Base-by-base conservation (phyloP, 2,113 vertebrate species). In the Pionites leucogaster region DNA sequence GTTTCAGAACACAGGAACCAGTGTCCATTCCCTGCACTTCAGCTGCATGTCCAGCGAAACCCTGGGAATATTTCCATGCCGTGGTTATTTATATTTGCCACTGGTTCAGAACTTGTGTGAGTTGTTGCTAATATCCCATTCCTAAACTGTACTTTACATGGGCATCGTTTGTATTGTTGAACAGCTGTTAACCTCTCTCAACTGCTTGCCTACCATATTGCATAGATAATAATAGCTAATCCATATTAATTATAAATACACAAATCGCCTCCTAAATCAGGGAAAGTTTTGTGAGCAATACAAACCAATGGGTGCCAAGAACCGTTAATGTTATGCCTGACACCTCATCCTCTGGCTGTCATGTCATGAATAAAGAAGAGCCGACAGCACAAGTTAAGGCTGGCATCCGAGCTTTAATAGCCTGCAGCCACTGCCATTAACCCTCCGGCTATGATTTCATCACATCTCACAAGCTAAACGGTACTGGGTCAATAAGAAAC, bases 201-300 rank as follows among this genome's bases (percentile, higher is more conserved):
- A 97, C 96, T 91, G 97, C 96, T 93, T 93, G 89, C 96, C 96
- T 97, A 93, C 96, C 94, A 97, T 95, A 96, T 93, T 97, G 94
- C 92, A 88, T 92, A 88, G 97, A 97, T 98, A 97, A 98, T 95
- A 97, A 97, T 97, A 96, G 95, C 97, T 97, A 98, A 98, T 98
- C 97, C 95, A 94, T 97, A 98, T 97, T 98, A 98, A 98, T 98
- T 98, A 97, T 94, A 97, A 98, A 98, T 95, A 95, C 92, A 97
- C 97, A 98, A 95, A 90, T 91, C 71, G 52, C 89, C 74, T 97
- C 92, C 97, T 97, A 97, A 98, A 96, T 94, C 96, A 94, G 88
- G 88, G 88, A 77, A 94, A 96, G 83, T 92, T 96, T 96, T 91
- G 95, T 20, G 87, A 95, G 88, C 82, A 72, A 28, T 44, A 65